Evolutionary conservation across 2,888 invertebrate species (phyloP).

Genomic region (Melieria picta): DNA sequence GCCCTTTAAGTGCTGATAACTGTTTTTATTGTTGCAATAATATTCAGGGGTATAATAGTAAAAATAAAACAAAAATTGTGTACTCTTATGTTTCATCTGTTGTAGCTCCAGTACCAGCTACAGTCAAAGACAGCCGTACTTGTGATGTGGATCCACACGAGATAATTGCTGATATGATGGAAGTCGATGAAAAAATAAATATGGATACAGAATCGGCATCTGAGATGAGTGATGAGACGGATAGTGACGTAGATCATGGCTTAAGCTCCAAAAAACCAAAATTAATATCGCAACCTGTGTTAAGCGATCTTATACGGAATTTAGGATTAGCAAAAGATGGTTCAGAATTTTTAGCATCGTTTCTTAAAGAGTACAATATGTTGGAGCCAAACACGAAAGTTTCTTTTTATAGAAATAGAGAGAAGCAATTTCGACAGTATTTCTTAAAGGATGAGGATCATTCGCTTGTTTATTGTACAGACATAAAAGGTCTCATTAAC

Average conservation of each 20-base stretch:
- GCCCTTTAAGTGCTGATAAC: not conserved
- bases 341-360: not conserved
- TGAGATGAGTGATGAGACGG: not conserved
- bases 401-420: constrained; percentile 2
- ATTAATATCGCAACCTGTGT: not conserved
- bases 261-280: not conserved
- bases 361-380: not conserved
- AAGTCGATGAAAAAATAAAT: too few relatives aligned
- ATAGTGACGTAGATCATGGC: not conserved
- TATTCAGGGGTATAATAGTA: not conserved
- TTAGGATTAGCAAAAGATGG: constrained; percentile 1
- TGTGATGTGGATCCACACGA: too few relatives aligned
- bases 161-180: too few relatives aligned
- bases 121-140: too few relatives aligned
- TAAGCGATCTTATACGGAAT: not conserved
- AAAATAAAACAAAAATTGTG: not conserved
- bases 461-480: not conserved
- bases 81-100: not conserved
- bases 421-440: not conserved
- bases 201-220: too few relatives aligned
- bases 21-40: not conserved
- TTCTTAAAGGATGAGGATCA: not conserved
- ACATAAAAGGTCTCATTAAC: not conserved
- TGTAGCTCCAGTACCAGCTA: not conserved
- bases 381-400: constrained; percentile 6